Evolutionary conservation across 2,888 invertebrate species (phyloP).

Genomic region (Macroteleia sp.): DNA sequence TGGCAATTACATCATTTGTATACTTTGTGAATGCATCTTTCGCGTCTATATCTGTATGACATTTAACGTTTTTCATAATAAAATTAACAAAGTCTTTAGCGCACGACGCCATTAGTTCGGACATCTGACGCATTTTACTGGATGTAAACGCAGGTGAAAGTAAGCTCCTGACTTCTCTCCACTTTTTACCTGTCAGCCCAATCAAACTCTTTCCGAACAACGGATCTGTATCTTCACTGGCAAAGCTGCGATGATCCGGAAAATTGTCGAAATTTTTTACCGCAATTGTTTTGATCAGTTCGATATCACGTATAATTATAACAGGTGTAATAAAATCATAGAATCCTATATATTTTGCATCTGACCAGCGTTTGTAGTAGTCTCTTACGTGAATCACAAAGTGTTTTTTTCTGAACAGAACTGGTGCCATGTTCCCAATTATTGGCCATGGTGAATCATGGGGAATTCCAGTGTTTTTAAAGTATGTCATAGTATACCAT

Average conservation of each 20-base stretch:
- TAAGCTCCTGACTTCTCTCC: conserved; percentile 85
- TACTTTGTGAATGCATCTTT: conserved; percentile 75
- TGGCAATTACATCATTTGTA: conserved; percentile 75
- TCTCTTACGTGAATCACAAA: conserved; percentile 3
- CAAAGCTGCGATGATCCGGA: conserved; percentile 69
- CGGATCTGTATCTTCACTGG: conserved; percentile 58
- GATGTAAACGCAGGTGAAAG: conserved; percentile 86
- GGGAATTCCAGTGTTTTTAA: conserved; percentile 12
- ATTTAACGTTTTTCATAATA: conserved; percentile 57
- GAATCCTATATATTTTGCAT: conserved; percentile 68
- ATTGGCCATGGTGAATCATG: conserved; percentile 18
- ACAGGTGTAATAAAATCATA: conserved; percentile 71
- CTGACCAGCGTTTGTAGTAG: conserved; percentile 53
- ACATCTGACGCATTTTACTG: conserved; percentile 86
- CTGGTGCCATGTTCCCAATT: conserved; percentile 30
- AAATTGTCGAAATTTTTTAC: conserved; percentile 75
- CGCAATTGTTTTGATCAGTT: conserved; percentile 73
- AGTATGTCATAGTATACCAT: conserved; percentile 4
- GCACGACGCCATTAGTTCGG: conserved; percentile 83
- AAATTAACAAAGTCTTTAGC: conserved; percentile 74
- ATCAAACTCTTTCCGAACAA: conserved; percentile 71
- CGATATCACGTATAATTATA: conserved; percentile 72
- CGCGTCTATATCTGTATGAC: conserved; percentile 67
- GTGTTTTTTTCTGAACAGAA: conserved; percentile 1
- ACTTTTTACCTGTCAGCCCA: conserved; percentile 81